These are phyloP conservation scores for Todus mexicanus DNA, from an alignment of 2,797 vertebrate species.

Conservation along the genomic window DNA sequence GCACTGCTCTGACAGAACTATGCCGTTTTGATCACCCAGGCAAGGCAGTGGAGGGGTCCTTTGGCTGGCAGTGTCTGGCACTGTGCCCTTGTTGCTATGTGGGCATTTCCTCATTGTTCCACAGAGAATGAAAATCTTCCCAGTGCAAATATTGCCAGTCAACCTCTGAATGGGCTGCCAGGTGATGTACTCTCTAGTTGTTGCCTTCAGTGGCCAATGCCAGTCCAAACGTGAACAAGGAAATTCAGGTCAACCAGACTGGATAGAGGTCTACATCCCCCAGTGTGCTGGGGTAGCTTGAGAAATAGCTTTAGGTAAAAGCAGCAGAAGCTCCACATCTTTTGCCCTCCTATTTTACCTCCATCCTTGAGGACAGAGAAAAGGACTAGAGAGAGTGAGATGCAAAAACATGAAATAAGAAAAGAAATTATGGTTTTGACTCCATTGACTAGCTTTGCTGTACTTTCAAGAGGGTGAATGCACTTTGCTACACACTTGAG, in stretches of 20 bases:
- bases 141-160: not conserved
- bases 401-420: not conserved
- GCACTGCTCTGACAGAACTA: not conserved
- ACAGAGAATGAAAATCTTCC: not conserved
- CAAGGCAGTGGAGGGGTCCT: not conserved
- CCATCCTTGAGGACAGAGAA: not conserved
- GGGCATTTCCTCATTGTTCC: not conserved
- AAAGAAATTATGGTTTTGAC: not conserved
- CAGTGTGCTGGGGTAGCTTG: not conserved
- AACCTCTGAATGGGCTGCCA: not conserved
- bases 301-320: not conserved
- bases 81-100: accelerated
- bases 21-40: not conserved
- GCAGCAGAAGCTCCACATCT: not conserved
- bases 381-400: not conserved
- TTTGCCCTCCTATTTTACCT: not conserved
- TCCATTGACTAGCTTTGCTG: not conserved
- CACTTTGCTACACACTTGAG: not conserved
- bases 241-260: not conserved
- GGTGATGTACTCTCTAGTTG: not conserved
- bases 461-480: not conserved
- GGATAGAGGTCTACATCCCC: accelerated
- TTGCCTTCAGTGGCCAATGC: not conserved
- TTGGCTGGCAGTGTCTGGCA: not conserved
- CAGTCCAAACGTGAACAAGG: not conserved